phyloP scores from a whole-genome alignment of 2,113 vertebrate species.

The Agapornis roseicollis region DNA sequence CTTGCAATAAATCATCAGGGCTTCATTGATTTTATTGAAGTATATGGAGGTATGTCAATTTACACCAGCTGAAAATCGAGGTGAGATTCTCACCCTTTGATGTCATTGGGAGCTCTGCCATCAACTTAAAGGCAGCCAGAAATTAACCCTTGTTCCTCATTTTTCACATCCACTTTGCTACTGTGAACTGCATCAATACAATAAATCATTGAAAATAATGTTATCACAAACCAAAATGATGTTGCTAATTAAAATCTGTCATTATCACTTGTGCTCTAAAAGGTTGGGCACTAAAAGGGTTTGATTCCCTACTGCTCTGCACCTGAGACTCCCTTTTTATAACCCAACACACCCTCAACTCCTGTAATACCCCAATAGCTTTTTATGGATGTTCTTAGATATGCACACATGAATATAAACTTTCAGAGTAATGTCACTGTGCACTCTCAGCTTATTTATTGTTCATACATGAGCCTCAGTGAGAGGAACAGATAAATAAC shows the following conservation, averaged over 20 bases:
- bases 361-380: not conserved
- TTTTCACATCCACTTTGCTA: not conserved
- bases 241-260: not conserved
- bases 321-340: not conserved
- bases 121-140: not conserved
- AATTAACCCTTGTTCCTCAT: conserved; percentile 39
- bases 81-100: conserved; percentile 37
- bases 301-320: not conserved
- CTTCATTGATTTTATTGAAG: conserved; percentile 44
- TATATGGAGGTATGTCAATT: conserved; percentile 33
- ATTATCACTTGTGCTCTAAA: not conserved
- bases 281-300: not conserved
- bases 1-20: conserved; percentile 49
- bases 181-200: not conserved
- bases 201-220: not conserved
- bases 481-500: not conserved
- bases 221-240: not conserved
- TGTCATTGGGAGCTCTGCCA: conserved; percentile 1
- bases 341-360: not conserved
- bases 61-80: not conserved
- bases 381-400: not conserved
- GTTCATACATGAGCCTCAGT: not conserved
- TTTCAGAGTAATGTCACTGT: not conserved
- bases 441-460: conserved; percentile 26
- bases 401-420: not conserved